Evolutionary conservation across 2,888 invertebrate genomes (phyloP).

Genomic region (Dynastes grantii): DNA sequence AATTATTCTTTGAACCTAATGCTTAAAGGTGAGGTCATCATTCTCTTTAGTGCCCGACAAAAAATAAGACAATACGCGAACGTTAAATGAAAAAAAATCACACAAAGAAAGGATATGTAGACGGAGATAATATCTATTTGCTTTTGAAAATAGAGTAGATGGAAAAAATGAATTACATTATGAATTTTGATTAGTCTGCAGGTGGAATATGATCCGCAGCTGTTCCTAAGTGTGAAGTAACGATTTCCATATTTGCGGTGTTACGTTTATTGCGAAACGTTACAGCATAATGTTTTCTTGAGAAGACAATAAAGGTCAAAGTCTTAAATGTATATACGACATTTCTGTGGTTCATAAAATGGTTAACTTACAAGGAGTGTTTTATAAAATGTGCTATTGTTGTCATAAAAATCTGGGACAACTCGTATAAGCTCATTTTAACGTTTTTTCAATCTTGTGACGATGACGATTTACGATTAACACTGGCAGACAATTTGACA

Average conservation of each 20-base stretch:
- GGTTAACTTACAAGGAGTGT: background rate
- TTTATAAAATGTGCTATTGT: background rate
- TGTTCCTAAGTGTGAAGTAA: constrained; percentile 17
- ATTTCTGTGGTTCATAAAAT: background rate
- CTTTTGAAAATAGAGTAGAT: background rate
- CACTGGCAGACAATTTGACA: no score
- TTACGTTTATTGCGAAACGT: constrained; percentile 9
- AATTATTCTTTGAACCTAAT: constrained; percentile 31
- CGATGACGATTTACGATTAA: no score
- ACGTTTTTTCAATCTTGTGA: no score
- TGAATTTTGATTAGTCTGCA: constrained; percentile 31
- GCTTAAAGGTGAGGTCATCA: constrained; percentile 40
- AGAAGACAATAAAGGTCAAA: constrained; percentile 9
- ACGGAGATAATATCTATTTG: constrained; percentile 14
- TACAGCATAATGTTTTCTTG: background rate
- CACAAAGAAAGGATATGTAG: background rate
- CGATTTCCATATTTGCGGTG: constrained; percentile 15
- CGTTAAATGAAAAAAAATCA: background rate
- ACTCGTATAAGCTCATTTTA: no score
- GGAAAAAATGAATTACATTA: constrained; percentile 7
- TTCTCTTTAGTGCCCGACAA: constrained; percentile 29
- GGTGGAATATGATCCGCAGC: constrained; percentile 24
- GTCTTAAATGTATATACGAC: background rate
- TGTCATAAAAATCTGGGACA: no score
- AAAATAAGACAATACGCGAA: constrained; percentile 21